These are phyloP conservation scores for Cardiocondyla obscurior DNA, from an alignment of 1,140 invertebrate species.

Conservation along the genomic window DNA sequence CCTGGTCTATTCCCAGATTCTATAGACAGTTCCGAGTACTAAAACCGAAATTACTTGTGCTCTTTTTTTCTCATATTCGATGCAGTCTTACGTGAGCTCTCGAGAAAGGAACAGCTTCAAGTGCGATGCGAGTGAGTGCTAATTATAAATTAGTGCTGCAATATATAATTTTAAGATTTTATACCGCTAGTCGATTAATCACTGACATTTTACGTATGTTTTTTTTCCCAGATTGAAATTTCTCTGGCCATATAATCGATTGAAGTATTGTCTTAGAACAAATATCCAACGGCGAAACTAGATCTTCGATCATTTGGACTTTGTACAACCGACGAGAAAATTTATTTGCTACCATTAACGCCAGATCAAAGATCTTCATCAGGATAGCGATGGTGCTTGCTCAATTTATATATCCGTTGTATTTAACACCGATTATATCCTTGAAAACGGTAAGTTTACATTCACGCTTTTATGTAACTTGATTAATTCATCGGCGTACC, in stretches of 20 bases:
- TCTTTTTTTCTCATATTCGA: background rate
- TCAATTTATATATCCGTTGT: constrained; percentile 70
- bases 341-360: constrained; percentile 67
- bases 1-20: background rate
- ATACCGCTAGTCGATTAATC: background rate
- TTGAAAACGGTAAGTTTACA: constrained; percentile 17
- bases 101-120: background rate
- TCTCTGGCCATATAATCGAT: constrained; percentile 63
- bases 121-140: background rate
- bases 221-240: constrained; percentile 61
- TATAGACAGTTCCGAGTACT: constrained; percentile 16
- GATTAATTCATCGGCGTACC: background rate
- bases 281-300: constrained; percentile 60
- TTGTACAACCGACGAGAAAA: constrained; percentile 67
- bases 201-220: background rate
- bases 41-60: constrained; percentile 15
- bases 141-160: background rate
- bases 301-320: constrained; percentile 75
- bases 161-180: background rate
- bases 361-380: constrained; percentile 70
- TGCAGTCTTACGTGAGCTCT: constrained; percentile 11
- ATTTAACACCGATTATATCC: constrained; percentile 70
- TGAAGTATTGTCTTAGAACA: constrained; percentile 72
- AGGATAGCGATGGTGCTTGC: constrained; percentile 71
- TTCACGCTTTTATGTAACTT: constrained; percentile 30